Conservation (phyloP, 1,140 invertebrate species). For the Drosophila sproati region DNA sequence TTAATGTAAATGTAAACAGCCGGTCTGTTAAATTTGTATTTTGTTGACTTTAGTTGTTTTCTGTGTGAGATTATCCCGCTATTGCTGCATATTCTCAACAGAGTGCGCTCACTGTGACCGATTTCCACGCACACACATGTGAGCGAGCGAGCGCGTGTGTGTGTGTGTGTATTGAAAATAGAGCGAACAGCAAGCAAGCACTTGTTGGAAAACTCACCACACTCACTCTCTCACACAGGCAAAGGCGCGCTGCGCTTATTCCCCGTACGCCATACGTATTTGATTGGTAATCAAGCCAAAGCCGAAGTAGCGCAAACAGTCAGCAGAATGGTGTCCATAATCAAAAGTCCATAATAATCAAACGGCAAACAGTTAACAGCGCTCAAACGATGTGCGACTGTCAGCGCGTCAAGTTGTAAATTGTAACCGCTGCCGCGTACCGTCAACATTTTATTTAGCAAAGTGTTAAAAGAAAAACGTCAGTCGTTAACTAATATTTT, state of each 20-base stretch:
- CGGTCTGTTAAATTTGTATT: slow-evolving; percentile 13
- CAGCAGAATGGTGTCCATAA: slow-evolving; percentile 62
- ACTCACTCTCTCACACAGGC: slow-evolving; percentile 45
- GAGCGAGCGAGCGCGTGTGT: neutral
- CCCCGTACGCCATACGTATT: slow-evolving; percentile 26
- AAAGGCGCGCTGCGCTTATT: slow-evolving; percentile 45
- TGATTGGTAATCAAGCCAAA: slow-evolving; percentile 59
- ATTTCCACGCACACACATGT: neutral
- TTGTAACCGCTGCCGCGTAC: slow-evolving; percentile 54
- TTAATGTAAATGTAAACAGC: slow-evolving; percentile 10
- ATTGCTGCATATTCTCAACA: slow-evolving; percentile 17
- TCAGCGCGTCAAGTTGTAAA: slow-evolving; percentile 69
- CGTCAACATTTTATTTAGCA: slow-evolving; percentile 28
- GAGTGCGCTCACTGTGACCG: slow-evolving; percentile 29
- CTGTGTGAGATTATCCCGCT: slow-evolving; percentile 9
- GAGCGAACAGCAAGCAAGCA: slow-evolving; percentile 49
- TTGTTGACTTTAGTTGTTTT: slow-evolving; percentile 7
- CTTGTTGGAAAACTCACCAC: slow-evolving; percentile 78
- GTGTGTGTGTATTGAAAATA: slow-evolving; percentile 41
- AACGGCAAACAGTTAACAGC: slow-evolving; percentile 65
- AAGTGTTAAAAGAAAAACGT: slow-evolving; percentile 36
- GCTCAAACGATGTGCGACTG: slow-evolving; percentile 72
- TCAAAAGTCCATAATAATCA: slow-evolving; percentile 70
- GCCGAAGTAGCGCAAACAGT: slow-evolving; percentile 49
- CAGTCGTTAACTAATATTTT: slow-evolving; percentile 2